Base-by-base conservation (phyloP, 1,140 invertebrate species). In the Drosophila arawakana region DNA sequence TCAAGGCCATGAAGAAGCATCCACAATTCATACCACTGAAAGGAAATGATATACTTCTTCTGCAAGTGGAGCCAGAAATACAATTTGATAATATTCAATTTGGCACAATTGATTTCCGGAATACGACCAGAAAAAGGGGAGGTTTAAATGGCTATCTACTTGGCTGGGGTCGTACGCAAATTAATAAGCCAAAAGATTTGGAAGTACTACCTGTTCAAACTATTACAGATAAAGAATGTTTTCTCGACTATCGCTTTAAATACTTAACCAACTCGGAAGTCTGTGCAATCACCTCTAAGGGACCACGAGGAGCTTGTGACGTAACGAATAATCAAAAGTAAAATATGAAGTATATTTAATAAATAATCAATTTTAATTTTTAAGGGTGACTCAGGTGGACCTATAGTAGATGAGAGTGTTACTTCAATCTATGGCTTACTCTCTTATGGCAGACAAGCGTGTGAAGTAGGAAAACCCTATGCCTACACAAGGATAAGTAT, bases 321-420 rank as follows among this genome's bases (percentile, higher is more conserved):
- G 83, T 88, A 5, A 25, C 67, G 68, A 6, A 13, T 34, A 7
- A 43, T 4, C 2, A 41, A 11, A 4, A 41, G 3, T 41, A n/a
- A 10, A 11, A 10, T 41, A 11, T 11, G 2, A 11, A 0, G 41
- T 8, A 49, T 11, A 39, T 10, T 18, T 15, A 15, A 15, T 15
- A 15, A 15, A 15, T 8, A 72, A 4, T 11, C 3, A 1, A 8
- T 37, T 3, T 21, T 7, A 30, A 34, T 15, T 9, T 65, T 74
- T 37, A 0, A 88, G 83, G 84, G 84, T 18, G 84, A 88, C 34
- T 88, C 84, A 0, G 84, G 84, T 18, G 80, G 55, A 11, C 84
- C 84, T n/a, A 30, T 88, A 10, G 11, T 89, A 3, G 50, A 78
- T 52, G n/a, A 13, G 8, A 21, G 39, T 2, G 30, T 41, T 1